phyloP scores from a whole-genome alignment of 2,888 invertebrate species.

The Coenonympha glycerion region DNA sequence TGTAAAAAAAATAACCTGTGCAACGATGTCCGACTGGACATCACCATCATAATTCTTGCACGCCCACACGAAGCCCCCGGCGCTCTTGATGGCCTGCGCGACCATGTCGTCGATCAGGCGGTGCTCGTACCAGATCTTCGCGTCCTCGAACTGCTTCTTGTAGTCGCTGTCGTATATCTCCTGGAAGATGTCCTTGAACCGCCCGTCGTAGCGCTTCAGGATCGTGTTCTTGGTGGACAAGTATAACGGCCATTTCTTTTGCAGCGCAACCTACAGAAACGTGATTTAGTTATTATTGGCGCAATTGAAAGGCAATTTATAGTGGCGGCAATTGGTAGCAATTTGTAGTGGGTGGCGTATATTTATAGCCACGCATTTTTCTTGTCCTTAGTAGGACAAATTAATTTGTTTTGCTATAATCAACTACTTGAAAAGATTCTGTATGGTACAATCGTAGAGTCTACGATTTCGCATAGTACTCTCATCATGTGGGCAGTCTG shows the following conservation, averaged over 20 bases:
- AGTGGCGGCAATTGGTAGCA: not conserved
- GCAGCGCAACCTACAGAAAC: conserved; percentile 78
- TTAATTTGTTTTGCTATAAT: too few relatives aligned
- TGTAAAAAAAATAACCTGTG: too few relatives aligned
- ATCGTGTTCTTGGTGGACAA: conserved; percentile 94
- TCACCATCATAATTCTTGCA: conserved; percentile 96
- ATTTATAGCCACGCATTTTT: too few relatives aligned
- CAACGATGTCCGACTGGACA: conserved; percentile 92
- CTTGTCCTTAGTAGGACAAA: too few relatives aligned
- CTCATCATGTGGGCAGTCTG: too few relatives aligned
- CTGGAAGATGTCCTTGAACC: conserved; percentile 94
- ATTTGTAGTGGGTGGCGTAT: too few relatives aligned
- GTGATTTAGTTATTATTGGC: not conserved
- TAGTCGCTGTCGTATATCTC: conserved; percentile 88
- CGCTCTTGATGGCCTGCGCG: conserved; percentile 87
- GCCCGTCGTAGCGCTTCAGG: conserved; percentile 90
- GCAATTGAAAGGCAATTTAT: too few relatives aligned
- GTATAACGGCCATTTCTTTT: conserved; percentile 92
- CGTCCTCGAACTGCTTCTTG: conserved; percentile 82
- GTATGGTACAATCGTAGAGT: too few relatives aligned
- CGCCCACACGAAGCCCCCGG: conserved; percentile 92
- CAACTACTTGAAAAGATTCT: too few relatives aligned
- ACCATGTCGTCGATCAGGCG: conserved; percentile 95
- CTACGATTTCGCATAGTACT: too few relatives aligned
- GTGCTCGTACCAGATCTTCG: conserved; percentile 93